These are phyloP conservation scores for Harpagifer antarcticus DNA, from an alignment of 2,797 vertebrate genomes.

Conservation along the genomic window DNA sequence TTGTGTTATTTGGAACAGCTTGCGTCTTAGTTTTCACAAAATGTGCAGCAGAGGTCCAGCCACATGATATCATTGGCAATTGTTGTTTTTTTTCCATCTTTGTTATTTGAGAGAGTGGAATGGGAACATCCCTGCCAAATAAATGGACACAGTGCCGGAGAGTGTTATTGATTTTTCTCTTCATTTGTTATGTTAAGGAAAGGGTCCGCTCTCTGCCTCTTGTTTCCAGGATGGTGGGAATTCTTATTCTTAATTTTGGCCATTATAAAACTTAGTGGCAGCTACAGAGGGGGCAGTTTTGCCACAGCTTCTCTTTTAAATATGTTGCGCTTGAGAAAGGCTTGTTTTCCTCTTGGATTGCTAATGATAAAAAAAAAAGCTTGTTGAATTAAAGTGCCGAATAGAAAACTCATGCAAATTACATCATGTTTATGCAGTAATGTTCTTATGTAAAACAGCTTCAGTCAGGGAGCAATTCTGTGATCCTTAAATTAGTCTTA, in stretches of 20 bases:
- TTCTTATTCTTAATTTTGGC: slow-evolving; percentile 18
- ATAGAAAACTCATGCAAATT: slow-evolving; percentile 5
- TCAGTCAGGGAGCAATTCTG: not conserved
- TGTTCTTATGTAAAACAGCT: not conserved
- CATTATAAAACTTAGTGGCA: slow-evolving; percentile 6
- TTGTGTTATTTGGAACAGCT: slow-evolving; percentile 19
- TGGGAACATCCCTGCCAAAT: slow-evolving; percentile 65
- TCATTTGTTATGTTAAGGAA: slow-evolving; percentile 71
- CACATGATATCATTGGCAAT: slow-evolving; percentile 39
- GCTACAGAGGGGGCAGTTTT: slow-evolving; percentile 16
- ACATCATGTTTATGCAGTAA: slow-evolving; percentile 1
- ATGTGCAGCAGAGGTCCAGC: slow-evolving; percentile 21
- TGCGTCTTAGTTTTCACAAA: slow-evolving; percentile 36
- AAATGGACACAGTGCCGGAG: slow-evolving; percentile 67
- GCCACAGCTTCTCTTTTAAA: not conserved
- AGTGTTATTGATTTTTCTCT: slow-evolving; percentile 73
- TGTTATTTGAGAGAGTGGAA: slow-evolving; percentile 70
- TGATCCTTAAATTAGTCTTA: not conserved
- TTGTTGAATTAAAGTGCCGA: not conserved
- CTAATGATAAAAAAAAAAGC: not conserved
- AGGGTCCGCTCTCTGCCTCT: slow-evolving; percentile 38
- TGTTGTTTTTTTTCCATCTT: slow-evolving; percentile 43
- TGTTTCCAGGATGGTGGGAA: slow-evolving; percentile 34
- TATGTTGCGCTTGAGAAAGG: not conserved
- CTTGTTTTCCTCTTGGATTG: not conserved